Conservation (phyloP, 1,140 invertebrate species). For the Agrypnia vestita region DNA sequence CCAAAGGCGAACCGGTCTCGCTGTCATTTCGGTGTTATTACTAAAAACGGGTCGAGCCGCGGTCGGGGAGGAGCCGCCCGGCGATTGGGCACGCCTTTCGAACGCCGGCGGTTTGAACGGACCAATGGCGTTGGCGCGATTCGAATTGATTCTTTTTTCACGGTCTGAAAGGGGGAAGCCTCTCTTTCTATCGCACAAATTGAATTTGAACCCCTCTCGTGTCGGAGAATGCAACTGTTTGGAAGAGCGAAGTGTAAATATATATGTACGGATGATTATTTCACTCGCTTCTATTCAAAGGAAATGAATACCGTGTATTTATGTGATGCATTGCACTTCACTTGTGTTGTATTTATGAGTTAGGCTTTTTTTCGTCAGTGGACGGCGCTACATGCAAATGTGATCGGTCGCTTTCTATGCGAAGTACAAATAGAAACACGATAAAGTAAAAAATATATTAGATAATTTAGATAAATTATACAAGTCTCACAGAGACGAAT, state of each 20-base stretch:
- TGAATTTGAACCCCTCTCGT: constrained; percentile 54
- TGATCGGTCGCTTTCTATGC: no score
- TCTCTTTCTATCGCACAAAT: constrained; percentile 40
- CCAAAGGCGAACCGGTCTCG: constrained; percentile 16
- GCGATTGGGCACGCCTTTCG: constrained; percentile 15
- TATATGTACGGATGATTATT: neutral
- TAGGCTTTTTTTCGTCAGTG: no score
- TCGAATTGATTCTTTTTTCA: constrained; percentile 43
- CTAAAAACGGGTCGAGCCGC: constrained; percentile 26
- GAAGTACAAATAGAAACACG: no score
- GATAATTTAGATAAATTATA: no score
- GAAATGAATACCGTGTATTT: neutral
- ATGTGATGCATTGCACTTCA: no score
- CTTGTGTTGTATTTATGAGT: no score
- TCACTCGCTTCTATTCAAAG: neutral
- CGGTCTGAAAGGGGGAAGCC: constrained; percentile 22
- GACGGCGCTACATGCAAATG: no score
- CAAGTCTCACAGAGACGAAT: no score
- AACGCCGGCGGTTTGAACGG: constrained; percentile 36
- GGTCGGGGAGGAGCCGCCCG: constrained; percentile 19
- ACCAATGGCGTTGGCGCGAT: neutral
- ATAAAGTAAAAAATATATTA: no score
- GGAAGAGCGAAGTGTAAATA: constrained; percentile 23
- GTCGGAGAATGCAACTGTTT: constrained; percentile 51
- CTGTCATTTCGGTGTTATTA: constrained; percentile 41